Percentiles rank a stretch among this genome's conserved stretches.
phyloP scores from a whole-genome alignment of 53 echinoderm and acorn worm genomes.

The Holothuria scabra region DNA sequence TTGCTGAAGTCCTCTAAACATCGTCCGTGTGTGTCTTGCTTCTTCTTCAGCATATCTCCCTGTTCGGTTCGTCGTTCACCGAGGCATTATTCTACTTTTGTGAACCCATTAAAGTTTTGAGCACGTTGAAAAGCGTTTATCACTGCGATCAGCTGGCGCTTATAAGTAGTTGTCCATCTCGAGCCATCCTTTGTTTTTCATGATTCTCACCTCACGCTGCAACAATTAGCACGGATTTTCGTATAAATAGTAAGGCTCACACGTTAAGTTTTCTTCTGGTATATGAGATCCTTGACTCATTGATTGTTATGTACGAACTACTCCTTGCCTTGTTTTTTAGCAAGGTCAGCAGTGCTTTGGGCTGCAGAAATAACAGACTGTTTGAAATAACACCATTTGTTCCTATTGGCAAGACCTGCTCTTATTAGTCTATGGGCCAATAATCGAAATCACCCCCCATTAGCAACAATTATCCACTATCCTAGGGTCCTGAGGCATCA shows the following conservation, averaged over 20 bases:
- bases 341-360: no score
- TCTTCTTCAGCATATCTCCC: neutral
- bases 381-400: no score
- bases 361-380: no score
- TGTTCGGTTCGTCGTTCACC: slow-evolving; percentile 6
- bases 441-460: no score
- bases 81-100: neutral
- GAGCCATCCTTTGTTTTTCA: slow-evolving; percentile 25
- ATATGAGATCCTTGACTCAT: neutral
- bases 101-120: slow-evolving; percentile 17
- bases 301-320: slow-evolving; percentile 44
- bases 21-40: neutral
- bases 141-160: neutral
- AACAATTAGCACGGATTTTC: neutral
- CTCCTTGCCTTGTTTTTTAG: no score
- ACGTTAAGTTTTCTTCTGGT: slow-evolving; percentile 37
- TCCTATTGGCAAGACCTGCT: no score
- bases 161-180: slow-evolving; percentile 20
- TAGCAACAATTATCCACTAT: no score
- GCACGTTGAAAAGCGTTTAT: slow-evolving; percentile 3
- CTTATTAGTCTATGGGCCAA: no score
- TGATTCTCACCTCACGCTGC: slow-evolving; percentile 7
- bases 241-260: slow-evolving; percentile 4
- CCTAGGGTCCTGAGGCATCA: no score
- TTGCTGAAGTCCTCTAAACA: slow-evolving; percentile 19